Base-by-base conservation (phyloP, 2,888 invertebrate genomes). In the Matsumyia berberina region DNA sequence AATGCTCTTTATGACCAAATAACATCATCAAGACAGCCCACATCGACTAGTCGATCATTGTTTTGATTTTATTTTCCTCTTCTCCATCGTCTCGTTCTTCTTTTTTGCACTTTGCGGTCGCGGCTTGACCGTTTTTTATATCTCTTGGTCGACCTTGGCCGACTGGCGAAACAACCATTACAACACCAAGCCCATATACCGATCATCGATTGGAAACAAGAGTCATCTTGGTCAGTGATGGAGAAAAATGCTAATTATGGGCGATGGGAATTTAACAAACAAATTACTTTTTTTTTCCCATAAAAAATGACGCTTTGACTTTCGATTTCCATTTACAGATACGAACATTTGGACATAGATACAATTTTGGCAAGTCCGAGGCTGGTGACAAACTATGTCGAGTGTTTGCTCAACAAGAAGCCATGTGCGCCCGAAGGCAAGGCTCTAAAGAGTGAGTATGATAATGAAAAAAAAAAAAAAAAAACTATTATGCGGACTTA, bases 341-440 rank as follows among this genome's bases (percentile, higher is more conserved):
- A 95, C 89, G 95, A 95, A 89, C 94, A 95, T 90, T 91, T 96
- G 87, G 94, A 95, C 89, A 92, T 96, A 29, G 95, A 95, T 86
- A 93, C 93, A 53, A 93, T 96, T 87, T 92, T 96, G 88, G 93
- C 93, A 58, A 95, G 94, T 89, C 94, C 94, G 87, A 93, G 95
- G 88, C 91, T 96, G 87, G 93, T 96, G 60, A 94, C 93, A 86
- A 94, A 95, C 89, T 96, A 96, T 91, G 94, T 95, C 87, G 94
- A 94, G 76, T 96, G 96, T 90, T 91, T 96, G 62, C 92, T 95
- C 78, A 94, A 93, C 86, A 92, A 93, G 86, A 94, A 94, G 87
- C 94, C 95, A 60, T 96, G 95, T 90, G 94, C 95, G 42, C 95
- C 95, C 1, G 95, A 95, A 92, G 95, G 95, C 86, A 93, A 94